Base-by-base conservation (phyloP, 2,888 invertebrate species). In the Trachelus iudaicus region DNA sequence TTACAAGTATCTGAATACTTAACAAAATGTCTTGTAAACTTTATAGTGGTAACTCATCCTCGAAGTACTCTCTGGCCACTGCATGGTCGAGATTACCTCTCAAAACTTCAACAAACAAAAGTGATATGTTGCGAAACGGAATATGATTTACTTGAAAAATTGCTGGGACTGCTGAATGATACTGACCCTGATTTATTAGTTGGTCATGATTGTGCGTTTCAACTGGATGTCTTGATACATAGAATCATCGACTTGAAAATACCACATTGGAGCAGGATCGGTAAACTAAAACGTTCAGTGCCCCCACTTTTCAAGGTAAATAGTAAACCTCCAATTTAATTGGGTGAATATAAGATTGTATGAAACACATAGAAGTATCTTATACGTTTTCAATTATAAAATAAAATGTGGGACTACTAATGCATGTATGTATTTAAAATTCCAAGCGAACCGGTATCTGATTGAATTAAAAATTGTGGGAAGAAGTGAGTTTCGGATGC, bases 161-260 rank as follows among this genome's bases (percentile, higher is more conserved):
- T 99, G 83, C 93, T 99, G 86, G 96, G 96, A 0, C 96, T 96
- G 88, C 95, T 99, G 84, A 95, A 96, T 90, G 96, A 95, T 87
- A 93, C 97, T 76, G 99, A 99, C 89, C 97, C 99, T 0, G 99
- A 99, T 92, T 92, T 99, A 37, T 94, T 99, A 71, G 95, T 99
- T 3, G 99, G 99, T 0, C 98, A 99, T 88, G 99, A 99, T 90
- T 94, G 95, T 87, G 97, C 97, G 40, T 98, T 97, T 91, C 98
- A 98, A 87, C 94, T 99, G 79, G 97, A 98, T 86, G 93, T 98
- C 3, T 93, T 99, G n/a, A 94, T 98, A 73, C 96, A 97, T 79
- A 95, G 98, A 81, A 94, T 98, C 80, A 92, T 94, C 13, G 93
- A 94, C 34, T 87, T 94, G 6, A 96, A 96, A 89, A 95, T 98